Conservation (phyloP, 2,797 vertebrate genomes). For the Nannoperca australis region DNA sequence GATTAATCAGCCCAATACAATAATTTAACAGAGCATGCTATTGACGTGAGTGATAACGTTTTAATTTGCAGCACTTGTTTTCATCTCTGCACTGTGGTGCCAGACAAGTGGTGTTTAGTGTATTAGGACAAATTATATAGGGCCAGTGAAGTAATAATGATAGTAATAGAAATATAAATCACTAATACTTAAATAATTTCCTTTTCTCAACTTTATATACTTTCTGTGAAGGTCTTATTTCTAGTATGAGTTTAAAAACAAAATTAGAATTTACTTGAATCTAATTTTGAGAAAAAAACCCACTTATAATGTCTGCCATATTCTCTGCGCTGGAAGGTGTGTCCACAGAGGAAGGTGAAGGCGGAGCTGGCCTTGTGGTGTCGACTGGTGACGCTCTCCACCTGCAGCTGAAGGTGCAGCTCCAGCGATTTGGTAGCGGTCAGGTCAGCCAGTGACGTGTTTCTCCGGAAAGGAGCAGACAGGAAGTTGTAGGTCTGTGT, state of each 20-base stretch:
- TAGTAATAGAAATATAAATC: neutral
- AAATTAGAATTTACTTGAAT: neutral
- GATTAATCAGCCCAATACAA: neutral
- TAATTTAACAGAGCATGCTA: neutral
- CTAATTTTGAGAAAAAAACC: neutral
- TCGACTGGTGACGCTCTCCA: conserved; percentile 90
- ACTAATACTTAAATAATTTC: neutral
- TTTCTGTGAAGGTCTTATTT: neutral
- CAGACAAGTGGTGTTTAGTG: neutral
- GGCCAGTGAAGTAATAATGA: neutral
- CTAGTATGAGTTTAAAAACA: neutral
- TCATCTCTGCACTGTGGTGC: neutral
- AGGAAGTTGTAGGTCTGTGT: conserved; percentile 94
- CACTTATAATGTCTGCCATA: conserved; percentile 91
- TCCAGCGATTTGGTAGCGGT: conserved; percentile 72
- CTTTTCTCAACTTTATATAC: neutral
- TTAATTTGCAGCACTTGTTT: neutral
- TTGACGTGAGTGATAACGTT: neutral
- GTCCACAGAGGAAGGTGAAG: conserved; percentile 93
- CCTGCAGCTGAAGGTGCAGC: conserved; percentile 91
- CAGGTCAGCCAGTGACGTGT: conserved; percentile 87
- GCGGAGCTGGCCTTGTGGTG: conserved; percentile 94
- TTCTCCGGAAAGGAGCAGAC: conserved; percentile 86
- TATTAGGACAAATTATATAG: neutral
- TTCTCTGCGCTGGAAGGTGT: conserved; percentile 92